Evolutionary conservation across 53 echinoderm and acorn worm genomes (phyloP), one percentile per base, ranked within the genome.

Genomic region (Mesocentrotus franciscanus): DNA sequence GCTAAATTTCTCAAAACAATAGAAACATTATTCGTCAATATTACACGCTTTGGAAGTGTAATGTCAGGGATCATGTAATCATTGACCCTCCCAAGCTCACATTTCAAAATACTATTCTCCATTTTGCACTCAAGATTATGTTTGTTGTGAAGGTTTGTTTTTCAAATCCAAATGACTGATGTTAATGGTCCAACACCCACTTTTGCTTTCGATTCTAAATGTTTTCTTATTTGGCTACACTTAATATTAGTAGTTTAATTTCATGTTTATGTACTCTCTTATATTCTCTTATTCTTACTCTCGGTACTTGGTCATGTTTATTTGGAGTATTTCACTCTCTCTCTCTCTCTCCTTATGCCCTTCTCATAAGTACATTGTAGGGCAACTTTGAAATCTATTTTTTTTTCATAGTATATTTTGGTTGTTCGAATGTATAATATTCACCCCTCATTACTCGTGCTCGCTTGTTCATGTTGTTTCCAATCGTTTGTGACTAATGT

Each of bases 11-110:
- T 58, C 87, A 87, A 84, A 87, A 87, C 87, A 87, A 57, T 58
- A 27, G 87, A 87, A 84, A 87, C 87, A 27, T 56, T 87, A 58
- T 87, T 2, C 26, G n/a, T 58, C 58, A 87, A 39, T 22, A 91
- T 91, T 91, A 91, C 91, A 66, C 64, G 91, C 64, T 58, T 91
- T 91, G 64, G 1, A 91, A 91, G 11, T 6, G 60, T 66, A 61
- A 91, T 91, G 62, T 34, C 91, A 91, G 14, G 66, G 91, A 22
- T 91, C 68, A 35, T 20, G 13, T 14, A 27, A 87, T 57, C 57
- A 87, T 56, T 87, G n/a, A 15, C n/a, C 87, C 58, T 87, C 58
- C 29, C 3, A 13, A 59, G 56, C 87, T 87, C 87, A 57, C 68
- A 6, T 91, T 91, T 91, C 91, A 66, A 91, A 91, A 91, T 66